Percentiles rank a stretch among this genome's conserved stretches.
Conservation (phyloP, 2,797 vertebrate genomes). For the Thamnophis elegans region DNA sequence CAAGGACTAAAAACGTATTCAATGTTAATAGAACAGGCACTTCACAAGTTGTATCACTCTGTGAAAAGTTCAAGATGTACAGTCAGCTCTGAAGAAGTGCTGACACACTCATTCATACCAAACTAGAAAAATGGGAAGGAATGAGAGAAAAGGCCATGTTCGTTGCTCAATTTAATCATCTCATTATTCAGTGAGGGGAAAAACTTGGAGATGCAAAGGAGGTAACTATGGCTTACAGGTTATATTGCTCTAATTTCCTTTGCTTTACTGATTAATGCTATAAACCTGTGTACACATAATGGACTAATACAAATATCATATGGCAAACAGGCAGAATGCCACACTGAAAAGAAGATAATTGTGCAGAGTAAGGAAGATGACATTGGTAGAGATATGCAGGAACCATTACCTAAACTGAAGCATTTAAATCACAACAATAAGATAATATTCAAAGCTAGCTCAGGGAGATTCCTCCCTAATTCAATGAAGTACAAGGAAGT, state of each 20-base stretch:
- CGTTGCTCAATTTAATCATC: neutral
- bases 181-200: neutral
- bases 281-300: neutral
- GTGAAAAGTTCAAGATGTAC: slow-evolving; percentile 3
- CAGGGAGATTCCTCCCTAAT: neutral
- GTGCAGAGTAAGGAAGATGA: neutral
- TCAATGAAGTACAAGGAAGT: neutral
- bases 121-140: slow-evolving; percentile 1
- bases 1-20: neutral
- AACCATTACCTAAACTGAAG: neutral
- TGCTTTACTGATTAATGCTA: slow-evolving; percentile 7
- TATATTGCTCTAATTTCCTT: neutral
- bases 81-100: neutral
- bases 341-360: neutral
- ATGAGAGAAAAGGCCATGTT: slow-evolving; percentile 13
- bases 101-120: neutral
- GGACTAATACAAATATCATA: neutral
- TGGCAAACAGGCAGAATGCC: neutral
- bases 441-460: neutral
- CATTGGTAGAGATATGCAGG: neutral
- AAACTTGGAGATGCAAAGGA: neutral
- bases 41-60: neutral
- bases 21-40: neutral
- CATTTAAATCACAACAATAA: neutral
- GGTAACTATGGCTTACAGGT: neutral